Base-by-base conservation (phyloP, 2,888 invertebrate genomes). In the Cotesia congregata region DNA sequence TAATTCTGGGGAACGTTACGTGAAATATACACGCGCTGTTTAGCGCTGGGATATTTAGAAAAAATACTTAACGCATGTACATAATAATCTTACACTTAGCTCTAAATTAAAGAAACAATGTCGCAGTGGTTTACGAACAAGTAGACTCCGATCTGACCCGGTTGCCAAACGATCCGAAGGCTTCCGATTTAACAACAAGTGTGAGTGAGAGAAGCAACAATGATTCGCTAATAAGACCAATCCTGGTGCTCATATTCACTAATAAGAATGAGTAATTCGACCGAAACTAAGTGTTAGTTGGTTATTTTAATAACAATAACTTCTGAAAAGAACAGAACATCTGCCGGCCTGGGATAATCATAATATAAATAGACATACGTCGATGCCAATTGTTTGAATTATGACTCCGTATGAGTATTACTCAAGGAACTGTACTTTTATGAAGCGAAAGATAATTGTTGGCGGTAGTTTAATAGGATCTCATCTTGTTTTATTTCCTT, bases 31-130 rank as follows among this genome's bases (percentile, higher is more conserved):
- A 84, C 88, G 88, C 88, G 88, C 88, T 89, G 88, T 88, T 88
- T 89, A 88, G 85, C 88, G 87, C 86, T 84, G 79, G 79, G 77
- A 12, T 50, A 50, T 50, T 80, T 79, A 81, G 80, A 83, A 50
- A 50, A 50, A 50, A 50, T 50, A 7, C 30, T 30, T 30, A 30
- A 3, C 30, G 3, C 50, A 50, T 50, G 50, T 50, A 50, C 12
- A 50, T 50, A 50, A 50, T 50, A 50, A 50, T 50, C 9, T 12
- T 50, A 83, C 80, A 79, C 82, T 83, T 4, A 30, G 30, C 30
- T 83, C 82, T 83, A 80, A 86, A 86, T 84, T 50, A 6, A 7
- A 86, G 87, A 88, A 86, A 88, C 88, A 88, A 87, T 87, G 84
- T 82, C 84, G 85, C 84, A 85, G 84, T 85, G 85, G 83, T 86